Evolutionary conservation across 2,113 vertebrate species (phyloP), one percentile per base, ranked within the genome.

Genomic region (Strigops habroptila): DNA sequence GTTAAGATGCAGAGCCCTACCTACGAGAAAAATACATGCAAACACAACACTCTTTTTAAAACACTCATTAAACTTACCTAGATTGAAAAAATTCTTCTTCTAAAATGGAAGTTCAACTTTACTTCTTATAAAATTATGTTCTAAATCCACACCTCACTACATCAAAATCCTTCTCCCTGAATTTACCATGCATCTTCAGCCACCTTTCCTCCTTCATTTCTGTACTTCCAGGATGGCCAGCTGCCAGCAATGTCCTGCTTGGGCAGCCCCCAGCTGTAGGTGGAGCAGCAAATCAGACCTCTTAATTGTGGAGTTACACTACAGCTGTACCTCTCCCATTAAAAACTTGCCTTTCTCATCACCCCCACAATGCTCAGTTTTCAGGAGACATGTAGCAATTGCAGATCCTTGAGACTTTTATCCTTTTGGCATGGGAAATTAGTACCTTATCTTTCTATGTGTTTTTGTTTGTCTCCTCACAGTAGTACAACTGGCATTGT

Each of bases 131-230:
- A 63, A 57, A 62, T 9, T 5, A 15, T 2, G 0, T 7, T 48
- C 27, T 14, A 74, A 59, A 30, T 7, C 1, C 10, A 43, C 6
- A 7, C 6, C 13, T 15, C 13, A 3, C 3, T 3, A 28, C 10
- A 30, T 2, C 7, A 49, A 43, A 69, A 51, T 10, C 13, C 28
- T 18, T 14, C 9, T 35, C 3, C 9, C 21, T 6, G 1, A 53
- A 14, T 1, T 37, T 7, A 74, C 3, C 0, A 1, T 0, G 0
- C 5, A 6, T 3, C 19, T 63, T 53, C 12, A 37, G 0, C 1
- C 19, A 4, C 15, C 18, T 24, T 39, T 55, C 12, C 18, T 53
- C 51, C 53, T 65, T 49, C 28, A 7, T 17, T 51, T 64, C 10
- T 67, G 5, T 2, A 44, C 22, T 28, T 11, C 5, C 25, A 44